These are phyloP conservation scores for Myotis myotis DNA, from an alignment of 2,797 vertebrate species.

Conservation along the genomic window DNA sequence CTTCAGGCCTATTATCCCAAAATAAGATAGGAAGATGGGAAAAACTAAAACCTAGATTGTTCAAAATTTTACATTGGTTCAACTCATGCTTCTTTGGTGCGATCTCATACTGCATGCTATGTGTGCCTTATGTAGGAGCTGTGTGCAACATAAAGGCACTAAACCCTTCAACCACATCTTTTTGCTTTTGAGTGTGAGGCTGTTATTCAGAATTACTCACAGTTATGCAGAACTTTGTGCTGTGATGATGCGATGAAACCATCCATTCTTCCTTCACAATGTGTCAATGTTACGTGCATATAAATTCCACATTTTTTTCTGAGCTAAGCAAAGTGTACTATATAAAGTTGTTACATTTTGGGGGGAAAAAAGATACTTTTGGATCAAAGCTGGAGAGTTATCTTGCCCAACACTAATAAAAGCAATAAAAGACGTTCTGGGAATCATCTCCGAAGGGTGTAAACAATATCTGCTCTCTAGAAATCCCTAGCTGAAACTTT, in stretches of 20 bases:
- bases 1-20: slow-evolving; percentile 49
- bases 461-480: slow-evolving; percentile 19
- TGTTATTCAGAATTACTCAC: slow-evolving; percentile 32
- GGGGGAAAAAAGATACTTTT: neutral
- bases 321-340: slow-evolving; percentile 4
- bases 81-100: neutral
- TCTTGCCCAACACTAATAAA: neutral
- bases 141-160: neutral
- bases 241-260: neutral
- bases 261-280: neutral
- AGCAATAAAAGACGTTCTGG: neutral
- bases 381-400: slow-evolving; percentile 1
- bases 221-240: slow-evolving; percentile 6
- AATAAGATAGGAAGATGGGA: neutral
- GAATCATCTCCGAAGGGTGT: neutral
- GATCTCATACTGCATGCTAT: neutral
- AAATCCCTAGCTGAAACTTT: slow-evolving; percentile 26
- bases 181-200: neutral
- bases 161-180: neutral
- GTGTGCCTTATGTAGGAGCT: neutral
- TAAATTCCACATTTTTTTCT: neutral
- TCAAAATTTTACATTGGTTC: neutral
- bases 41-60: slow-evolving; percentile 24
- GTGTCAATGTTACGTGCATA: neutral
- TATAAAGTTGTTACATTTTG: neutral